A percentile compares a stretch with the other conserved stretches of the same genome.
Conservation (phyloP, 2,797 vertebrate species). For the Sphaeramia orbicularis region DNA sequence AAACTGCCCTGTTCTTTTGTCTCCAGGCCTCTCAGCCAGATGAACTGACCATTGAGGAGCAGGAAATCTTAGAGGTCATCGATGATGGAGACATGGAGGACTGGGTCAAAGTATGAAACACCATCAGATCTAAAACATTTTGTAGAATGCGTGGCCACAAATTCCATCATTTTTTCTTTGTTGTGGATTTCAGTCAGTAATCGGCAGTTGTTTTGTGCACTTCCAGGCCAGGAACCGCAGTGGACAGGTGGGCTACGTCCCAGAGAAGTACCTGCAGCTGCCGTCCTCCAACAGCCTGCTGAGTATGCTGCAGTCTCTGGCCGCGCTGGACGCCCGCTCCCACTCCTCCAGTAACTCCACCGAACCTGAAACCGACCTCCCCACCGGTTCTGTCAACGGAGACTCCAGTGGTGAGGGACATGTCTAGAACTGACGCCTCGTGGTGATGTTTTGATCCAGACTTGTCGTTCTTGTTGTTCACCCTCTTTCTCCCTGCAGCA, state of each 20-base stretch:
- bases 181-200: background rate
- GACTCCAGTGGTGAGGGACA: constrained; percentile 88
- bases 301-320: constrained; percentile 95
- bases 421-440: background rate
- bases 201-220: background rate
- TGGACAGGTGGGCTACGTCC: constrained; percentile 94
- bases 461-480: background rate
- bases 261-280: constrained; percentile 96
- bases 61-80: constrained; percentile 96
- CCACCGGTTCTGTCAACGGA: constrained; percentile 86
- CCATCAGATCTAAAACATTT: background rate
- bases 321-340: constrained; percentile 91
- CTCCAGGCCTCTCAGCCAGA: constrained; percentile 94
- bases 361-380: constrained; percentile 87
- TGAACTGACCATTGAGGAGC: constrained; percentile 96
- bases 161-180: background rate
- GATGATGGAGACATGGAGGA: constrained; percentile 99
- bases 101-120: constrained; percentile 93
- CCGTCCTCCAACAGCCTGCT: constrained; percentile 94
- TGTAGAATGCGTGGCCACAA: background rate
- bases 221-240: constrained; percentile 92
- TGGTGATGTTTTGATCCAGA: background rate
- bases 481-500: constrained; percentile 31
- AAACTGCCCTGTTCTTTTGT: background rate
- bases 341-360: constrained; percentile 96